phyloP scores from a whole-genome alignment of 1,140 invertebrate species.

The Heliconius eleuchia region DNA sequence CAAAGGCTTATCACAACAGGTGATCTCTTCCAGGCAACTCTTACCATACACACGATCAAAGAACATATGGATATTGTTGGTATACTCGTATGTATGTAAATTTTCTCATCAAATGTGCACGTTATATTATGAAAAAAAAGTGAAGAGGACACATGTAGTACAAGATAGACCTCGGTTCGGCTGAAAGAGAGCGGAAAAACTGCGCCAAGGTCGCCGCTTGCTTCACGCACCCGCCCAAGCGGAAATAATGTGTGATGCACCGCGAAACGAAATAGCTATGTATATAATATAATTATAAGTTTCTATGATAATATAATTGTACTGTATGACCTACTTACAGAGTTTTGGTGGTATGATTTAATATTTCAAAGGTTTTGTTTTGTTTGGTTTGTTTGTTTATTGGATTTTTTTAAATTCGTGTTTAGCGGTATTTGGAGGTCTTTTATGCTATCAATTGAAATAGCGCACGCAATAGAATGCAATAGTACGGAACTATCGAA shows the following conservation, averaged over 20 bases:
- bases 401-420: background rate
- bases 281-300: constrained; percentile 25
- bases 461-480: no score
- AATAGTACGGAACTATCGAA: no score
- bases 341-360: background rate
- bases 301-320: constrained; percentile 5
- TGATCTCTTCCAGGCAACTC: no score
- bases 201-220: constrained; percentile 72
- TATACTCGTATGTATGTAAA: background rate
- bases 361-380: background rate
- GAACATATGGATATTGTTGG: background rate
- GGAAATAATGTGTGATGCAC: constrained; percentile 52
- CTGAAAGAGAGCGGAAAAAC: constrained; percentile 80
- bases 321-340: background rate
- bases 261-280: constrained; percentile 26
- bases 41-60: no score
- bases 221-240: constrained; percentile 64
- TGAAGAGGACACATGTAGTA: constrained; percentile 57
- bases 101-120: background rate
- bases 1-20: no score
- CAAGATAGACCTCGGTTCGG: constrained; percentile 59
- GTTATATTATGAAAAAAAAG: constrained; percentile 36
- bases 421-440: background rate
- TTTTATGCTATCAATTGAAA: background rate
- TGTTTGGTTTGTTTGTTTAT: background rate